These are phyloP conservation scores for Cepaea hortensis DNA, from an alignment of 2,888 invertebrate genomes.

Conservation along the genomic window DNA sequence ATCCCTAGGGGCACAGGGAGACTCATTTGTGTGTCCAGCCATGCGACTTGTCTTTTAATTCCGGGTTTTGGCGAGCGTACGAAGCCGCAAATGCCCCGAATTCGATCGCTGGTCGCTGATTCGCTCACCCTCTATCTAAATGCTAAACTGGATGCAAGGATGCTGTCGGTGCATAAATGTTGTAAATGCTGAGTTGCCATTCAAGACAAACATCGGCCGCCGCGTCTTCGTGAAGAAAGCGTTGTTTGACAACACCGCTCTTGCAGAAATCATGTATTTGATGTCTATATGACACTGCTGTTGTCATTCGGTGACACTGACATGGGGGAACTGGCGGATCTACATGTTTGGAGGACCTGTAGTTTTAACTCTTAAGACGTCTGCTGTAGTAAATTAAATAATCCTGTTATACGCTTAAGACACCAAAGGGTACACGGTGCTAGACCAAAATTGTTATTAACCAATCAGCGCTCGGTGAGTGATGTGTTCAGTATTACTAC, in stretches of 20 bases:
- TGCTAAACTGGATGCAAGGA: slow-evolving; percentile 39
- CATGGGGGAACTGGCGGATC: too few species aligned
- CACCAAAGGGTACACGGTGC: too few species aligned
- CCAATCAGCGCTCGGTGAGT: too few species aligned
- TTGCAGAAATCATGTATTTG: not conserved
- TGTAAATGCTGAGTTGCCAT: slow-evolving; percentile 19
- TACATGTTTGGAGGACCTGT: too few species aligned
- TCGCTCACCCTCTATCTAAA: slow-evolving; percentile 40
- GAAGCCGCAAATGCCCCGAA: slow-evolving; percentile 30
- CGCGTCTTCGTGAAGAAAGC: slow-evolving; percentile 6
- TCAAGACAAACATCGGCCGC: not conserved
- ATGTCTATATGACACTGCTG: not conserved
- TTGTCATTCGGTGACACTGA: not conserved
- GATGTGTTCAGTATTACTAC: too few species aligned
- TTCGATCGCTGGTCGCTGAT: slow-evolving; percentile 32
- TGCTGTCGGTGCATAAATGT: slow-evolving; percentile 1
- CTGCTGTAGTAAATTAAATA: too few species aligned
- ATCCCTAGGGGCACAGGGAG: slow-evolving; percentile 35
- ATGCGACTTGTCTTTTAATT: slow-evolving; percentile 43
- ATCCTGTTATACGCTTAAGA: too few species aligned
- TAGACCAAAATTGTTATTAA: too few species aligned
- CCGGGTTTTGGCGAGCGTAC: slow-evolving; percentile 22
- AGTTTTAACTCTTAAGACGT: too few species aligned
- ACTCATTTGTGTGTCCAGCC: slow-evolving; percentile 39
- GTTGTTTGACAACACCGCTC: not conserved